These are phyloP conservation scores for Peucedramus taeniatus DNA, from an alignment of 2,113 vertebrate genomes.

Conservation along the genomic window DNA sequence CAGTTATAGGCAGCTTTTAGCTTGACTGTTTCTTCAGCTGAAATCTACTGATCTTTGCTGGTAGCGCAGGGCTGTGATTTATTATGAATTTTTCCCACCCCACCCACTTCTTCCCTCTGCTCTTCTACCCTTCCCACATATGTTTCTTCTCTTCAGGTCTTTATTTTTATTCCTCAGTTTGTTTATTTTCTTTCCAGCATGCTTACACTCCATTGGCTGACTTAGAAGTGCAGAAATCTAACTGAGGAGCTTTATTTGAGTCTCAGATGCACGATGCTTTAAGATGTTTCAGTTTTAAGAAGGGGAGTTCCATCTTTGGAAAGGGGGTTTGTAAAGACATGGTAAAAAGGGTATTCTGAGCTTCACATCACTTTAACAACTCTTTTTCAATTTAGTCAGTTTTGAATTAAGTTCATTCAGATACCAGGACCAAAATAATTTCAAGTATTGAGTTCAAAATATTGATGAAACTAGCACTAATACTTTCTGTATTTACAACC, in stretches of 20 bases:
- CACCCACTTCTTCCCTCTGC: background rate
- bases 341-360: background rate
- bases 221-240: background rate
- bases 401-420: background rate
- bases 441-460: background rate
- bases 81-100: background rate
- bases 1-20: background rate
- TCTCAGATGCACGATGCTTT: background rate
- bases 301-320: background rate
- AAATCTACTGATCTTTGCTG: background rate
- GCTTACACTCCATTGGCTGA: background rate
- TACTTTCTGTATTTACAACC: background rate
- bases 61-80: background rate
- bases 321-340: background rate
- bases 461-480: background rate
- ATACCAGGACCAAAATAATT: background rate
- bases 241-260: background rate
- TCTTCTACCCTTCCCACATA: background rate
- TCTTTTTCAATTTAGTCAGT: background rate
- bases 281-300: background rate
- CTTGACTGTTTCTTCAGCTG: background rate
- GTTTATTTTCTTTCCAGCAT: background rate
- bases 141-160: background rate
- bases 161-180: background rate
- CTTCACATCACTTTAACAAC: background rate